Evolutionary conservation across 2,113 vertebrate genomes (phyloP).

Genomic region (Podilymbus podiceps): DNA sequence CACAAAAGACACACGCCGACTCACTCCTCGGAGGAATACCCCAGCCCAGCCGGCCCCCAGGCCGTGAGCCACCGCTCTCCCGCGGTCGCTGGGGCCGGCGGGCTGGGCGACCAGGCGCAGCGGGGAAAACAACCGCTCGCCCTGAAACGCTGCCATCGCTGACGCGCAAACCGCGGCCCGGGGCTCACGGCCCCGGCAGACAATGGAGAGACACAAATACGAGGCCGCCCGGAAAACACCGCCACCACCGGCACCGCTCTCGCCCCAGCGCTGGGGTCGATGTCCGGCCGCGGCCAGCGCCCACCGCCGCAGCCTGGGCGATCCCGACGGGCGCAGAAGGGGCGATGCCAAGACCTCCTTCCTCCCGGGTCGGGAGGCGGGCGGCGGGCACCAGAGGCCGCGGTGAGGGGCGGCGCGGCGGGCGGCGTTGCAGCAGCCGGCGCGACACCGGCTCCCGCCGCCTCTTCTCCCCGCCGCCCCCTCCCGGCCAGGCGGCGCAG

Average conservation of each 20-base stretch:
- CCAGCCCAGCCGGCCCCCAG: not conserved
- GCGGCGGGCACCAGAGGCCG: not conserved
- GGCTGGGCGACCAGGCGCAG: not conserved
- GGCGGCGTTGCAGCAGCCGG: not conserved
- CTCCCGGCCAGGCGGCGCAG: not conserved
- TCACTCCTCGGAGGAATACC: rapidly evolving
- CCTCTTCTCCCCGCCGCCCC: not conserved
- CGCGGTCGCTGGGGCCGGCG: not conserved
- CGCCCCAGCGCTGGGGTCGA: not conserved
- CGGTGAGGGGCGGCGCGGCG: not conserved
- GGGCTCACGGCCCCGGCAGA: not conserved
- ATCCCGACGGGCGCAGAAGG: not conserved
- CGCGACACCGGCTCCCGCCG: not conserved
- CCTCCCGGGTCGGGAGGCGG: too few species aligned
- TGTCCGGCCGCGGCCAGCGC: too few species aligned
- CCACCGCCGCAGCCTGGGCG: not conserved
- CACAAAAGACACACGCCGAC: rapidly evolving
- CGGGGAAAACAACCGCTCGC: not conserved
- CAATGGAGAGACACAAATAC: rapidly evolving
- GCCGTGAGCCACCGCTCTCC: not conserved
- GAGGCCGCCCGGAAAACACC: not conserved
- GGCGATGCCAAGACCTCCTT: not conserved
- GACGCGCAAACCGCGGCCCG: not conserved
- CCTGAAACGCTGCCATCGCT: not conserved
- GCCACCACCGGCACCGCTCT: not conserved